A percentile compares a stretch with the other conserved stretches of the same genome.
Evolutionary conservation across 2,113 vertebrate genomes (phyloP).

Genomic region (Lampris incognitus): DNA sequence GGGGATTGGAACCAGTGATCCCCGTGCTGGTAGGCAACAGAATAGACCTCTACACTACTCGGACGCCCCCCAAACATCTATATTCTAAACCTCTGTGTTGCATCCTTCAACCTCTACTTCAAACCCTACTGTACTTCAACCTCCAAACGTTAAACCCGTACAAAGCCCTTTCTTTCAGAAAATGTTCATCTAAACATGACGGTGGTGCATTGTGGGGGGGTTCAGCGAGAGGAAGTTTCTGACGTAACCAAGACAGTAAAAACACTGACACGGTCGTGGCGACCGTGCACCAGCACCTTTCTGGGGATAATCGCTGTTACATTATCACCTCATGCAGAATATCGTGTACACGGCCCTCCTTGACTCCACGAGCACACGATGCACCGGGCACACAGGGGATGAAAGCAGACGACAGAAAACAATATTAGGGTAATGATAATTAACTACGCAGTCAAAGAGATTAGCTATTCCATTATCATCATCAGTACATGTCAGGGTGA

Average conservation of each 20-base stretch:
- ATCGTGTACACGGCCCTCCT: neutral
- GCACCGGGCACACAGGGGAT: neutral
- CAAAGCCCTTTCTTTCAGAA: no score
- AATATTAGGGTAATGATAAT: neutral
- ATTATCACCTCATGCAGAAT: constrained; percentile 3
- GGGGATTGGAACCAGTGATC: no score
- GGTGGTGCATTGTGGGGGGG: no score
- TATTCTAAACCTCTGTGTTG: no score
- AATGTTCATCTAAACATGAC: no score
- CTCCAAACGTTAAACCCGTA: no score
- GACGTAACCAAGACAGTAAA: neutral
- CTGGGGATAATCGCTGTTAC: constrained; percentile 2
- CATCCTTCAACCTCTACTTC: no score
- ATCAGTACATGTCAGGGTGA: neutral
- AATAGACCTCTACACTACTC: no score
- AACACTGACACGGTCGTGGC: neutral
- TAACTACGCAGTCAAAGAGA: neutral
- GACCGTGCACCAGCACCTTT: constrained; percentile 1
- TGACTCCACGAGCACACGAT: neutral
- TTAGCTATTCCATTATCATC: neutral
- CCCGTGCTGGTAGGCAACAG: no score
- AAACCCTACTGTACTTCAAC: no score
- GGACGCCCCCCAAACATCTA: no score
- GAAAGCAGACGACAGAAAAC: neutral
- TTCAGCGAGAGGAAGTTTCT: no score